Percentiles rank a stretch among this genome's conserved stretches.
Evolutionary conservation across 2,888 invertebrate genomes (phyloP).

Genomic region (Rhagium mordax): DNA sequence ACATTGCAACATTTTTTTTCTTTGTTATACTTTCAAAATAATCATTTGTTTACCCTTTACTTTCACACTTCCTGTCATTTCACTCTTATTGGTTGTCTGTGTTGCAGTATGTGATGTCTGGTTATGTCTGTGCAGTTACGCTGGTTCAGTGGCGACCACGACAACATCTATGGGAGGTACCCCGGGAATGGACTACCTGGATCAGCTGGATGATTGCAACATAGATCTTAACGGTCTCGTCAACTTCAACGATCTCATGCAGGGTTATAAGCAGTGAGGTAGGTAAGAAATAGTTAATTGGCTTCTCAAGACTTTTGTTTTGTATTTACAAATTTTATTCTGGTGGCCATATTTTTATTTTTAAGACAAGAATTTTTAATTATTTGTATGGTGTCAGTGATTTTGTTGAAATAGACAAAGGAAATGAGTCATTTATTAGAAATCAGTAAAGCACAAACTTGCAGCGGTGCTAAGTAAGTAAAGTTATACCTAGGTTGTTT

Average conservation of each 20-base stretch:
- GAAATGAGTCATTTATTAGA: conserved; percentile 22
- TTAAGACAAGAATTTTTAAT: conserved; percentile 10
- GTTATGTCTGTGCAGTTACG: conserved; percentile 71
- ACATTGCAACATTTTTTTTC: conserved; percentile 65
- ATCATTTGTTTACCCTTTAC: not conserved
- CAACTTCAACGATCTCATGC: conserved; percentile 66
- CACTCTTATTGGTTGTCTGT: conserved; percentile 65
- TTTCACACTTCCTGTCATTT: conserved; percentile 38
- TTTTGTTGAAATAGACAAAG: conserved; percentile 1
- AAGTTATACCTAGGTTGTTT: not conserved
- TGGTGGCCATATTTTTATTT: conserved; percentile 39
- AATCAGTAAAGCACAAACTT: not conserved
- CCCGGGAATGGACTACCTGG: conserved; percentile 66
- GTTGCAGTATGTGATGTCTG: conserved; percentile 70
- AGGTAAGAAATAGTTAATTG: not conserved
- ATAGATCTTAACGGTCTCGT: conserved; percentile 66
- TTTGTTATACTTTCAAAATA: not conserved
- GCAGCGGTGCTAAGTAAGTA: not conserved
- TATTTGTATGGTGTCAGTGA: not conserved
- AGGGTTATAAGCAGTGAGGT: conserved; percentile 60
- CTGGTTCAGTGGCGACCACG: conserved; percentile 66
- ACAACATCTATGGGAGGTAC: conserved; percentile 59
- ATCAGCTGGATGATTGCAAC: conserved; percentile 64
- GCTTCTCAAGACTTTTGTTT: not conserved
- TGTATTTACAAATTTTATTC: conserved; percentile 25